A percentile compares a stretch with the other conserved stretches of the same genome.
Conservation (phyloP, 2,113 vertebrate genomes). For the Mellivora capensis region DNA sequence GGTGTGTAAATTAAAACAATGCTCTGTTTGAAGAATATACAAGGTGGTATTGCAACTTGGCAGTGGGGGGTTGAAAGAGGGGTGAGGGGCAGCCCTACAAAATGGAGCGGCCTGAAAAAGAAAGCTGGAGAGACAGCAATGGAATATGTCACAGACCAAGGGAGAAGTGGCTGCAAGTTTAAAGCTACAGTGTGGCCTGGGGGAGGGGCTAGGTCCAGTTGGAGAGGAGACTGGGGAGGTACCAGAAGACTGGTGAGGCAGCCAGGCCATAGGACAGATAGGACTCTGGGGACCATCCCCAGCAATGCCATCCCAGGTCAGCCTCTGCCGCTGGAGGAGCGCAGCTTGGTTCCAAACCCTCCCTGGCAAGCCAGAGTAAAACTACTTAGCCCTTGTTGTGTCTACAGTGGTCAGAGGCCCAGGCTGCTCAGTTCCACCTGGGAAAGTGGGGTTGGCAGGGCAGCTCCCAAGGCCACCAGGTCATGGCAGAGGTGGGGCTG, state of each 20-base stretch:
- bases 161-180: not conserved
- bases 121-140: not conserved
- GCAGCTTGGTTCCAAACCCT: not conserved
- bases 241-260: accelerated
- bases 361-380: not conserved
- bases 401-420: not conserved
- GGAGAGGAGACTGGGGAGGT: not conserved
- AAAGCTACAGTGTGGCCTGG: too few relatives aligned
- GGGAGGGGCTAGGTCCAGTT: not conserved
- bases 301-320: not conserved
- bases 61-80: not conserved
- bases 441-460: not conserved
- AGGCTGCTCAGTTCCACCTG: not conserved
- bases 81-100: too few relatives aligned
- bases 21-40: not conserved
- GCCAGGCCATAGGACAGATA: not conserved
- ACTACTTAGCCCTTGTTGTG: not conserved
- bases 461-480: not conserved
- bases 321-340: not conserved
- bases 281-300: not conserved
- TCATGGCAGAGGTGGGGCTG: not conserved
- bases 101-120: not conserved
- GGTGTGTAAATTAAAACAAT: not conserved
- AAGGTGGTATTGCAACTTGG: not conserved
- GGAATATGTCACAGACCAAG: not conserved